Conservation (phyloP, 2,888 invertebrate species). For the Esperia sulphurella region DNA sequence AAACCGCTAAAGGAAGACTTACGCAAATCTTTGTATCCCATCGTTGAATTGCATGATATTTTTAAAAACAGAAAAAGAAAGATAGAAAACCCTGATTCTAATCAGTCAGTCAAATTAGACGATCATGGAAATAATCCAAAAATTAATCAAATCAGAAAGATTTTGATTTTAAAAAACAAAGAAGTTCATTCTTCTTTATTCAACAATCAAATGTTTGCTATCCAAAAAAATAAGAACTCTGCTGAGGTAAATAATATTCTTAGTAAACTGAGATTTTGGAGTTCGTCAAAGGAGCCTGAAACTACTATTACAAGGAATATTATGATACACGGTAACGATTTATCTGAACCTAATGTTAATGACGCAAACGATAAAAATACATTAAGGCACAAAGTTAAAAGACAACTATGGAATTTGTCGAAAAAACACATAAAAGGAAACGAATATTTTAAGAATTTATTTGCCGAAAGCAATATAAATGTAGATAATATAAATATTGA, state of each 20-base stretch:
- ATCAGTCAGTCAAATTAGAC: background rate
- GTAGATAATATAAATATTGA: conserved; percentile 38
- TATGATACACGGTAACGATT: background rate
- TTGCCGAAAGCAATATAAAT: conserved; percentile 30
- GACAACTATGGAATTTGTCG: conserved; percentile 31
- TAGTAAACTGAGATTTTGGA: background rate
- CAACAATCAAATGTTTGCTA: background rate
- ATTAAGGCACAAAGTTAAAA: conserved; percentile 28
- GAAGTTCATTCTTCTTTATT: background rate
- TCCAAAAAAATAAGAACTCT: background rate
- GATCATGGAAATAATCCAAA: background rate
- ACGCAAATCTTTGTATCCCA: background rate
- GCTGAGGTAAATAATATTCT: background rate
- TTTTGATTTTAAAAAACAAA: background rate
- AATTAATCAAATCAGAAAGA: background rate
- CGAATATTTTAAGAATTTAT: conserved; percentile 22
- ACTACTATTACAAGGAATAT: background rate
- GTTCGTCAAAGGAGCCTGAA: background rate
- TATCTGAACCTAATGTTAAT: background rate
- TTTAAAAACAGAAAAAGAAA: background rate
- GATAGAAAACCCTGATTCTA: background rate
- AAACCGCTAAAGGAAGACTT: background rate
- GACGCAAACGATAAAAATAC: background rate
- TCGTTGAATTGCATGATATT: background rate
- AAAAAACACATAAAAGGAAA: conserved; percentile 31